Conservation (phyloP, 2,888 invertebrate genomes). For the Griposia aprilina region DNA sequence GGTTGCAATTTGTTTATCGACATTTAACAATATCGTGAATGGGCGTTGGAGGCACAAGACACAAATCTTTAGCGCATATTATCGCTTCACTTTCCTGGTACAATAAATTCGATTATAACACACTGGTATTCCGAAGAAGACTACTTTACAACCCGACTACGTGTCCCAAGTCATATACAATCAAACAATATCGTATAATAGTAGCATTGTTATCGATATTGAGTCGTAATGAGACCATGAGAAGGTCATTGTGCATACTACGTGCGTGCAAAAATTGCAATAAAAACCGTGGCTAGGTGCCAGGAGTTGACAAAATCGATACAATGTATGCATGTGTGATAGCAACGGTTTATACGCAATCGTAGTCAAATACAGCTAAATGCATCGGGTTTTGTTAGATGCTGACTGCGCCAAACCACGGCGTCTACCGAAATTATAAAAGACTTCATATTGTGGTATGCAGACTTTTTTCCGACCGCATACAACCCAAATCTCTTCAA, state of each 20-base stretch:
- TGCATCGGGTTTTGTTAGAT: not conserved
- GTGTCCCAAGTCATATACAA: conserved; percentile 62
- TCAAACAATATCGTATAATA: conserved; percentile 52
- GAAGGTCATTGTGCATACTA: conserved; percentile 56
- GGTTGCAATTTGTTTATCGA: not conserved
- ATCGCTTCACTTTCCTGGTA: conserved; percentile 36
- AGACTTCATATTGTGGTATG: no score
- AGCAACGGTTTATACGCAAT: conserved; percentile 27
- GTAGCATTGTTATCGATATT: conserved; percentile 54
- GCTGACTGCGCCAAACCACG: not conserved
- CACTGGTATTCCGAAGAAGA: conserved; percentile 43
- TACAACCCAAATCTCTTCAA: no score
- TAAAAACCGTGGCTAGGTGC: conserved; percentile 54
- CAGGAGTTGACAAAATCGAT: conserved; percentile 45
- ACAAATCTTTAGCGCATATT: not conserved
- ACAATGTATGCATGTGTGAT: conserved; percentile 25
- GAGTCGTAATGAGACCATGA: conserved; percentile 51
- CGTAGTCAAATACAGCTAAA: not conserved
- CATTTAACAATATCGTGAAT: not conserved
- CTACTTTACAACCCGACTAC: conserved; percentile 51
- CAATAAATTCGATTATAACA: conserved; percentile 23
- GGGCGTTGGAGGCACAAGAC: not conserved
- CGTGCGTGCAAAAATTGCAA: conserved; percentile 57
- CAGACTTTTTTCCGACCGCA: no score
- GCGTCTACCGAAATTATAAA: not conserved